Evolutionary conservation across 2,113 vertebrate species (phyloP).

Genomic region (Daboia siamensis): DNA sequence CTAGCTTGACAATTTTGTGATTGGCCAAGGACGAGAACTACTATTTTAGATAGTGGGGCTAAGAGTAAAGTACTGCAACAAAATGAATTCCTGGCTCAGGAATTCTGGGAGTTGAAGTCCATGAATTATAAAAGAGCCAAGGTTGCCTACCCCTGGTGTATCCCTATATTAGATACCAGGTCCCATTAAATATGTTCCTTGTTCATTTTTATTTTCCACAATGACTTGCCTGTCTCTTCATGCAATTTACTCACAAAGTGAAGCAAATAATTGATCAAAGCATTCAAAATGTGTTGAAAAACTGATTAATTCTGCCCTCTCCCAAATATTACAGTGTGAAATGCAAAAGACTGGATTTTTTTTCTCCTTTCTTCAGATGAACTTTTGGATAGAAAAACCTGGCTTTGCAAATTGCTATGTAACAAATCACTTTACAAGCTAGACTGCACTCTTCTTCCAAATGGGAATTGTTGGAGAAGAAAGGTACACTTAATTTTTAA

Average conservation of each 20-base stretch:
- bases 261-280: neutral
- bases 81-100: neutral
- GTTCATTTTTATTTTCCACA: neutral
- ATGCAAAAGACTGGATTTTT: neutral
- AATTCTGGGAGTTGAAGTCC: no score
- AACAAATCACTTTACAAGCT: constrained; percentile 1
- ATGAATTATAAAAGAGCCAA: no score
- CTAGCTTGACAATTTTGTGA: neutral
- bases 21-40: neutral
- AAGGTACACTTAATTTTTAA: neutral
- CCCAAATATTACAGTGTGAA: neutral
- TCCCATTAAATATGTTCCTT: neutral
- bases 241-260: neutral
- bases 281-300: neutral
- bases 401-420: neutral
- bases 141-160: no score
- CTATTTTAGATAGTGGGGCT: neutral
- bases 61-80: no score
- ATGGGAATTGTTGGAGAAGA: neutral
- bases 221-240: neutral
- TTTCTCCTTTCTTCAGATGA: neutral
- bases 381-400: neutral
- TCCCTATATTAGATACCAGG: neutral
- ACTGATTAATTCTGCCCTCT: constrained; percentile 12
- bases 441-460: neutral